These are phyloP conservation scores for Meliscaeva auricollis DNA, from an alignment of 2,888 invertebrate genomes.

Conservation along the genomic window DNA sequence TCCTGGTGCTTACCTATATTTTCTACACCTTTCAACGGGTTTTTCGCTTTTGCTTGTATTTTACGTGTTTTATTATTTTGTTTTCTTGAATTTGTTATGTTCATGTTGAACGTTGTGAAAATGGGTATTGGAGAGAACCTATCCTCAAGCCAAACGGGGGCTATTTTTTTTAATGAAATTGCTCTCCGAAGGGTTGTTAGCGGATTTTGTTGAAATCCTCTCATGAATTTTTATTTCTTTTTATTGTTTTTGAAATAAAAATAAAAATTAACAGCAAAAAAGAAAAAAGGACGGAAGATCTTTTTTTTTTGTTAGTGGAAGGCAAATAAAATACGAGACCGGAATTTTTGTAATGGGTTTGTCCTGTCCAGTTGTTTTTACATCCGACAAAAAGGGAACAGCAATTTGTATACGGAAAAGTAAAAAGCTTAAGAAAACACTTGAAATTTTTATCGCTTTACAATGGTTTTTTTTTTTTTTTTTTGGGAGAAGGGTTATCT, in stretches of 20 bases:
- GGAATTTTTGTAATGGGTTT: slow-evolving; percentile 38
- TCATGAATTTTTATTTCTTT: slow-evolving; percentile 73
- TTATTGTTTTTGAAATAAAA: slow-evolving; percentile 40
- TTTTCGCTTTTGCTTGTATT: slow-evolving; percentile 48
- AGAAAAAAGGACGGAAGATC: slow-evolving; percentile 32
- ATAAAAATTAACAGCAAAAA: slow-evolving; percentile 43
- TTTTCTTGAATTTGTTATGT: slow-evolving; percentile 67
- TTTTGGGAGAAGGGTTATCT: slow-evolving; percentile 12
- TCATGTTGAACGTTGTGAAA: neutral
- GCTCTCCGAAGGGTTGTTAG: slow-evolving; percentile 75
- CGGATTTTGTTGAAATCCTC: slow-evolving; percentile 70
- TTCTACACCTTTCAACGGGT: slow-evolving; percentile 53
- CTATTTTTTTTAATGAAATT: slow-evolving; percentile 63
- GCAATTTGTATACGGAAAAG: slow-evolving; percentile 11
- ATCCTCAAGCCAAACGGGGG: slow-evolving; percentile 12
- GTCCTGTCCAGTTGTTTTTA: slow-evolving; percentile 40
- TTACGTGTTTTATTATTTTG: slow-evolving; percentile 56
- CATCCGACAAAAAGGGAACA: slow-evolving; percentile 10
- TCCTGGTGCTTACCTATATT: slow-evolving; percentile 25
- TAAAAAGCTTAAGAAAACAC: slow-evolving; percentile 65
- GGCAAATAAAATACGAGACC: slow-evolving; percentile 38
- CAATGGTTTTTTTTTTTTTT: slow-evolving; percentile 2
- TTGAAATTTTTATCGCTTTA: slow-evolving; percentile 38
- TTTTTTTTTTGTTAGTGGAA: slow-evolving; percentile 15
- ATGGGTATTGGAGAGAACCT: slow-evolving; percentile 36